Evolutionary conservation across 2,888 invertebrate species (phyloP), one percentile per base, ranked within the genome.

Genomic region (Drosophila gaucha): DNA sequence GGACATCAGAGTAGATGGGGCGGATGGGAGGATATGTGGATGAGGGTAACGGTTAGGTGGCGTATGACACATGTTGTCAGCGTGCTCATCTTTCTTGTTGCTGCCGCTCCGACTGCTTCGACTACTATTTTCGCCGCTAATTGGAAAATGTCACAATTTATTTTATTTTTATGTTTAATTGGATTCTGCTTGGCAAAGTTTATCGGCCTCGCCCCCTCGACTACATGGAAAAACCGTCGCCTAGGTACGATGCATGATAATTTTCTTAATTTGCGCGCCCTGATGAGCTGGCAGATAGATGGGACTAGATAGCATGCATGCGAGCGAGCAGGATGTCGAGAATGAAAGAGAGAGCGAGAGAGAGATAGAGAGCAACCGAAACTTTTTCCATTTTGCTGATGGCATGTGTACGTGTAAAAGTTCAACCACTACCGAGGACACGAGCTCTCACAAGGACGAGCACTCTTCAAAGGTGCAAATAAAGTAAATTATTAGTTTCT

Each of bases 121-220:
- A 35, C 49, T 49, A 35, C 33, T 49, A 85, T 74, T 70, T 80
- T 82, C 78, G 66, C 65, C 82, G 79, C 87, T 84, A 84, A 84
- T 84, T 84, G 84, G 84, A 84, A 84, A 87, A 70, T 84, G 84
- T 84, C 84, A 84, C 87, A 84, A 77, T 84, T 78, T 82, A 87
- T 84, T 87, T 85, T 73, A 85, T 84, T 84, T 84, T 85, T 84
- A 82, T 84, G 77, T 84, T 84, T 84, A 84, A 84, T 84, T 84
- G 84, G 84, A 82, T 85, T 78, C 66, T 63, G 67, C 74, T 77
- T 51, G 65, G 35, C 46, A 71, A 80, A 76, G 43, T 38, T 79
- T 82, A 58, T 30, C 24, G 44, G 44, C 57, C 30, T 57, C 24
- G 20, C 8, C 36, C 30, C 16, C 46, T 12, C n/a, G 8, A 18